Conservation (phyloP, 2,888 invertebrate species). For the Lepidocyrtoides sp. region DNA sequence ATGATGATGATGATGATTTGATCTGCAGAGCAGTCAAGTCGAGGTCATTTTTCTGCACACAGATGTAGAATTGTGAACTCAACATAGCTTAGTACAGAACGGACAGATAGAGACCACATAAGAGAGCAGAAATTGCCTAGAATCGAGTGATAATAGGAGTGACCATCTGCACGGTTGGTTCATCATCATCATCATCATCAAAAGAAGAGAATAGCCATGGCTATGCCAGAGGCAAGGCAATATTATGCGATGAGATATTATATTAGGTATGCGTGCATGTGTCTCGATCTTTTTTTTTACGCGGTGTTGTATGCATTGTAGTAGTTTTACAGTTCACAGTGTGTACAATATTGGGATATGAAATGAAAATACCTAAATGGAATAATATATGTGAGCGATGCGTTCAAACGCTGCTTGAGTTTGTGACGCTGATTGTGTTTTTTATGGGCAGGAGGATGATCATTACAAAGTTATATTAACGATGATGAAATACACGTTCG, state of each 20-base stretch:
- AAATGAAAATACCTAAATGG: too few species aligned
- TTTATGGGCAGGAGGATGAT: not conserved
- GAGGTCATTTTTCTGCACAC: conserved; percentile 65
- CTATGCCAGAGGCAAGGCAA: conserved; percentile 57
- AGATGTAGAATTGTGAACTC: not conserved
- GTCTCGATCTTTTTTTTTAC: not conserved
- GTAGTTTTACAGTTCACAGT: too few species aligned
- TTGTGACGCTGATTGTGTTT: not conserved
- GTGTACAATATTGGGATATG: conserved; percentile 1
- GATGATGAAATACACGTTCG: not conserved
- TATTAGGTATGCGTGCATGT: not conserved
- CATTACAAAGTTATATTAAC: too few species aligned
- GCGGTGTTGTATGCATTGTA: too few species aligned
- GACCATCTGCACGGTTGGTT: conserved; percentile 49
- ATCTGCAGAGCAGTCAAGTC: conserved; percentile 52
- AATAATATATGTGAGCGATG: too few species aligned
- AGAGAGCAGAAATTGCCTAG: not conserved
- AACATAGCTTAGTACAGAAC: not conserved
- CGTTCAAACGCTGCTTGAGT: too few species aligned
- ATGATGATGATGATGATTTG: conserved; percentile 24
- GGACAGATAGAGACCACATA: not conserved
- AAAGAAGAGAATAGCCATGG: too few species aligned
- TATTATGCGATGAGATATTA: not conserved
- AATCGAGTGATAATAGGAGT: not conserved
- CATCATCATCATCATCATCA: too few species aligned